A percentile compares a stretch with the other conserved stretches of the same genome.
Evolutionary conservation across 2,888 invertebrate species (phyloP).

Genomic region (Camponotus fellah): DNA sequence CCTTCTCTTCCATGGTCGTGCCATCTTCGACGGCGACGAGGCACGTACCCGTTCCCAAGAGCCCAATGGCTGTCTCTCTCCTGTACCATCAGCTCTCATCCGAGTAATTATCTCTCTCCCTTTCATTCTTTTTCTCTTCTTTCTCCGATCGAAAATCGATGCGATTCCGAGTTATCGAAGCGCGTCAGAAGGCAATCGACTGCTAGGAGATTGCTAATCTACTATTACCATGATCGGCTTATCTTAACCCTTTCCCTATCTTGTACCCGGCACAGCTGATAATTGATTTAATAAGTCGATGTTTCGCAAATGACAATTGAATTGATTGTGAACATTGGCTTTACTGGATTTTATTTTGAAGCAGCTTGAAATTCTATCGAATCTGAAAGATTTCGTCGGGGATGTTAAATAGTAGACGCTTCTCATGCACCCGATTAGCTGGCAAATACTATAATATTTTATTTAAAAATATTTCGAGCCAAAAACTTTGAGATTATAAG

Average conservation of each 20-base stretch:
- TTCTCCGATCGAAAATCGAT: constrained; percentile 43
- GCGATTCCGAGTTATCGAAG: constrained; percentile 57
- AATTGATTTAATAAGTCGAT: constrained; percentile 6
- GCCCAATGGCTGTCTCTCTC: constrained; percentile 63
- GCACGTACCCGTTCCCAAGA: constrained; percentile 70
- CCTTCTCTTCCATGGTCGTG: constrained; percentile 45
- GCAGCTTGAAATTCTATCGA: background rate
- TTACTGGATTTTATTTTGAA: background rate
- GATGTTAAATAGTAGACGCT: background rate
- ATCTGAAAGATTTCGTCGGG: too few species aligned
- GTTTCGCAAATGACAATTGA: background rate
- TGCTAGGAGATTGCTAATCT: constrained; percentile 1
- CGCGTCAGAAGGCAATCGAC: constrained; percentile 55
- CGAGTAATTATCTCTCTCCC: constrained; percentile 67
- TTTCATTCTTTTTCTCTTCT: constrained; percentile 26
- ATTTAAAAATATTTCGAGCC: background rate
- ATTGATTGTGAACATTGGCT: background rate
- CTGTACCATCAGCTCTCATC: constrained; percentile 47
- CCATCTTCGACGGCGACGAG: constrained; percentile 64
- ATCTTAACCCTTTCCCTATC: background rate
- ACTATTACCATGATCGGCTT: constrained; percentile 4
- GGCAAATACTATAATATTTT: background rate
- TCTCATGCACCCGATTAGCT: background rate
- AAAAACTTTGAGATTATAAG: background rate
- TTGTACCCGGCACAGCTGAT: too few species aligned